phyloP scores from a whole-genome alignment of 2,797 vertebrate species.

The Micromesistius poutassou region DNA sequence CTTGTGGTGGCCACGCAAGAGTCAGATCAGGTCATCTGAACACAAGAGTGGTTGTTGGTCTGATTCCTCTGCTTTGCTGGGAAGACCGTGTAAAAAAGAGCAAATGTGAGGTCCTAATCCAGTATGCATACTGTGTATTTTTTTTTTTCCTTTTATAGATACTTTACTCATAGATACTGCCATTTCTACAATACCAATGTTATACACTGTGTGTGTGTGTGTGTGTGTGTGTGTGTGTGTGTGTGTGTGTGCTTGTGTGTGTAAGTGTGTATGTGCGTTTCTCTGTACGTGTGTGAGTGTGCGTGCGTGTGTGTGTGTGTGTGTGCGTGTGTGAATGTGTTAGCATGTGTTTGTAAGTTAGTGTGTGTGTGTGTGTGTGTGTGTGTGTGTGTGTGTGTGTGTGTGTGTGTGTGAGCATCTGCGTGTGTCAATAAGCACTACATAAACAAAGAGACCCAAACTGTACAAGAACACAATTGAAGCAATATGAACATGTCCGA shows the following conservation, averaged over 20 bases:
- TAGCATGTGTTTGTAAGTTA: no score
- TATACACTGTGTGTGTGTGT: not conserved
- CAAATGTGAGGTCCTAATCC: not conserved
- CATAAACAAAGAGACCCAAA: not conserved
- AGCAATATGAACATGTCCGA: not conserved
- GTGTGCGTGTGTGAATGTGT: no score
- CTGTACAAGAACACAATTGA: not conserved
- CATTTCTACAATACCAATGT: no score
- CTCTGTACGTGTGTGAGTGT: no score
- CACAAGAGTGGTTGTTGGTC: not conserved
- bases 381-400: not conserved
- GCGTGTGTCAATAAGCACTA: not conserved
- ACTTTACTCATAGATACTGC: not conserved
- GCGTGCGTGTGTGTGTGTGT: no score
- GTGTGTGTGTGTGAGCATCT: not conserved
- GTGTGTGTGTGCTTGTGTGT: no score
- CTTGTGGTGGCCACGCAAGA: not conserved
- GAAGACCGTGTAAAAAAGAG: not conserved
- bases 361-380: no score
- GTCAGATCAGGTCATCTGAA: not conserved
- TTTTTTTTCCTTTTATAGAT: not conserved
- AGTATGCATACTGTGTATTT: not conserved
- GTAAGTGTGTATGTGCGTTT: no score
- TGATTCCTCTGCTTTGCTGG: not conserved
- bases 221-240: not conserved